Conservation (phyloP, 2,113 vertebrate species). For the Clarias magur region DNA sequence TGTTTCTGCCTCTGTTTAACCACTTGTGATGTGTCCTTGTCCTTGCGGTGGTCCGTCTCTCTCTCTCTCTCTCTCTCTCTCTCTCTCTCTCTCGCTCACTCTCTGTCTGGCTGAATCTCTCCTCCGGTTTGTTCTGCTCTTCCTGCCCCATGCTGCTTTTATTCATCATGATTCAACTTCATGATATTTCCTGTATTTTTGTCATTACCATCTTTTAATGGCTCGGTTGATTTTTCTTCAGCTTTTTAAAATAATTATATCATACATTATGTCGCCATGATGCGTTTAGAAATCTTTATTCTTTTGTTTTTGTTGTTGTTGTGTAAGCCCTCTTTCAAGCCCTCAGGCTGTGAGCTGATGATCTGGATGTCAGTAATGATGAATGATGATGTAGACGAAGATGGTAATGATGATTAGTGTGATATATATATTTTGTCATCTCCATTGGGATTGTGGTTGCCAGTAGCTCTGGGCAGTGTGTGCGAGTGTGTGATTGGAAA, state of each 20-base stretch:
- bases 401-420: constrained; percentile 24
- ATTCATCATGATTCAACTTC: neutral
- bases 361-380: constrained; percentile 33
- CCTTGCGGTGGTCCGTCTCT: neutral
- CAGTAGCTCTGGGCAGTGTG: constrained; percentile 12
- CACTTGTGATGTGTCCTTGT: constrained; percentile 22
- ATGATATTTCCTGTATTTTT: neutral
- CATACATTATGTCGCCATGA: neutral
- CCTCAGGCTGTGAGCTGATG: constrained; percentile 18
- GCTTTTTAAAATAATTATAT: neutral
- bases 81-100: neutral
- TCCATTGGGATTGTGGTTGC: constrained; percentile 1
- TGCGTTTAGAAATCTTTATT: neutral
- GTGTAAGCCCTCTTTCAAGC: neutral
- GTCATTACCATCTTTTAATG: neutral
- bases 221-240: neutral
- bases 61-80: neutral
- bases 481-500: neutral
- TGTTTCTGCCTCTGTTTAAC: neutral
- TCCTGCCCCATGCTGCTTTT: neutral
- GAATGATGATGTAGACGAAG: constrained; percentile 28
- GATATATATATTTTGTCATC: constrained; percentile 6
- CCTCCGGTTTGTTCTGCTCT: neutral
- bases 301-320: neutral
- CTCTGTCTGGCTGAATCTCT: constrained; percentile 1